A percentile compares a stretch with the other conserved stretches of the same genome.
phyloP scores from a whole-genome alignment of 2,113 vertebrate species.

The Xiphias gladius region DNA sequence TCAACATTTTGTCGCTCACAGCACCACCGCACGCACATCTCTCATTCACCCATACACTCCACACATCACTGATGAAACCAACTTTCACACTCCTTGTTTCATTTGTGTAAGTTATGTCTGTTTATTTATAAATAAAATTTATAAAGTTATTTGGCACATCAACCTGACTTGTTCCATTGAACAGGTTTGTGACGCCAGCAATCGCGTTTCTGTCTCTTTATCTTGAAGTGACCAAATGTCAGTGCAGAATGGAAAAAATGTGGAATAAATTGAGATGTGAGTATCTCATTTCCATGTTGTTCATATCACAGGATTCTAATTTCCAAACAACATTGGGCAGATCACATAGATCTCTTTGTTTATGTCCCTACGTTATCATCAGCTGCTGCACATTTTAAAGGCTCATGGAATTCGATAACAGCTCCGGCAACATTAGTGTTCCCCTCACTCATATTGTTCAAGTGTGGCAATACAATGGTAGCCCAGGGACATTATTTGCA shows the following conservation, averaged over 20 bases:
- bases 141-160: neutral
- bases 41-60: neutral
- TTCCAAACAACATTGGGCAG: conserved; percentile 45
- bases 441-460: conserved; percentile 54
- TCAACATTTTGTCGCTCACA: neutral
- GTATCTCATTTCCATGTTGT: conserved; percentile 55
- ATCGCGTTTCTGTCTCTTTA: neutral
- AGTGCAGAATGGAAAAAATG: neutral
- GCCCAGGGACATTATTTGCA: conserved; percentile 78
- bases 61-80: neutral
- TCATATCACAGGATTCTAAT: conserved; percentile 25
- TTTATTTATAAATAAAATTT: neutral
- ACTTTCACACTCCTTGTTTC: neutral
- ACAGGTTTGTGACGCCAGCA: neutral
- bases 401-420: conserved; percentile 61
- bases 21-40: too few relatives aligned
- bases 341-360: conserved; percentile 51
- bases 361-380: conserved; percentile 37
- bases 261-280: conserved; percentile 33
- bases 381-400: conserved; percentile 54
- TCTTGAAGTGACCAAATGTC: conserved; percentile 17
- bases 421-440: conserved; percentile 48
- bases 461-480: conserved; percentile 60
- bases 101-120: neutral
- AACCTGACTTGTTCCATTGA: neutral